Conservation (phyloP, 2,797 vertebrate species). For the Poliocrania exsul region DNA sequence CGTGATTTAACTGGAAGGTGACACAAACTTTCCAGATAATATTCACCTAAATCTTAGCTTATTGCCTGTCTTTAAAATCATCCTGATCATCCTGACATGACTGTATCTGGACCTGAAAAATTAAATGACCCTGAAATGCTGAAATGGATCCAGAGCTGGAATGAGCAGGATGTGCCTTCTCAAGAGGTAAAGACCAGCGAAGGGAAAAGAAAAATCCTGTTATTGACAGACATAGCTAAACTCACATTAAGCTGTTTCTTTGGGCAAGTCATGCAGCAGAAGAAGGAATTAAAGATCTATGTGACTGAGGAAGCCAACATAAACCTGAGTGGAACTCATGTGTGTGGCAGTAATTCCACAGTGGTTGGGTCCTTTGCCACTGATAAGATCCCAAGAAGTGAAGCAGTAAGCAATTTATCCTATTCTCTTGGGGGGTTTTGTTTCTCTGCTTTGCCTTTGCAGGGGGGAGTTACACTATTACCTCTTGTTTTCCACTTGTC, state of each 20-base stretch:
- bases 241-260: neutral
- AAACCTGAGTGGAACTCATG: neutral
- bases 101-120: neutral
- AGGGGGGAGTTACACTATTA: neutral
- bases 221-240: neutral
- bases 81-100: neutral
- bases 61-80: neutral
- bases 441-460: neutral
- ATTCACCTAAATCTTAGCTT: neutral
- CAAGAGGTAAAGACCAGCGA: neutral
- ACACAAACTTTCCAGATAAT: neutral
- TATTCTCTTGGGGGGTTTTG: neutral
- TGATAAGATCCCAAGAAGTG: neutral
- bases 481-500: neutral
- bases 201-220: neutral
- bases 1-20: neutral
- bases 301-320: neutral
- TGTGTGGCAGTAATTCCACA: neutral
- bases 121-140: neutral
- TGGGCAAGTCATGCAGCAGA: neutral
- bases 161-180: neutral
- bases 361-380: neutral
- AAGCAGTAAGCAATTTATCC: neutral
- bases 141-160: neutral
- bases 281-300: neutral